phyloP scores from a whole-genome alignment of 2,797 vertebrate species.

The Vespertilio murinus region DNA sequence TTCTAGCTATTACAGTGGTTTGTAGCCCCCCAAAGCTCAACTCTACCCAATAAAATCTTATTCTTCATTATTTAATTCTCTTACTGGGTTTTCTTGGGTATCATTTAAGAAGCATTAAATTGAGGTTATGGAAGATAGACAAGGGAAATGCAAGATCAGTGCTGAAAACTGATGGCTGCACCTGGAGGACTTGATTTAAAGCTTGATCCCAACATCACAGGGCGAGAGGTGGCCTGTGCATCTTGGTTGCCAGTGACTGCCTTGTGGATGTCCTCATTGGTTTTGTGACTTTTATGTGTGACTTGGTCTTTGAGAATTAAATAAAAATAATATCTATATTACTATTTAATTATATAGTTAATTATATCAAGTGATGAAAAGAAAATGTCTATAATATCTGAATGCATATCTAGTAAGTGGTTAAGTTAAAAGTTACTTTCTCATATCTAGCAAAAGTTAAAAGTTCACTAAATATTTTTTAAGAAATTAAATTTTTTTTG shows the following conservation, averaged over 20 bases:
- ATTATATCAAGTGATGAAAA: not conserved
- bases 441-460: not conserved
- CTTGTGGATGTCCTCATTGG: not conserved
- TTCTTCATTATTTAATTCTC: not conserved
- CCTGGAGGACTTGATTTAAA: too few relatives aligned
- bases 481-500: conserved; percentile 19
- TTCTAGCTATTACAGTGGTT: not conserved
- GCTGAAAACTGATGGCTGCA: not conserved
- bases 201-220: not conserved
- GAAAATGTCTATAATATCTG: not conserved
- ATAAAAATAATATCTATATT: not conserved
- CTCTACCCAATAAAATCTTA: not conserved
- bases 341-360: not conserved
- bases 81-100: not conserved
- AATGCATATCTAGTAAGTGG: not conserved
- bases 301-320: conserved; percentile 11
- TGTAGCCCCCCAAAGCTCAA: not conserved
- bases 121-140: not conserved
- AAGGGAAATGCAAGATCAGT: not conserved
- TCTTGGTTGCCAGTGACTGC: not conserved
- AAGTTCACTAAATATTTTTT: not conserved
- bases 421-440: not conserved
- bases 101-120: not conserved
- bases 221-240: not conserved
- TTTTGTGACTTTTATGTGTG: not conserved